Conservation (phyloP, 2,797 vertebrate species). For the Nyctalus aviator region DNA sequence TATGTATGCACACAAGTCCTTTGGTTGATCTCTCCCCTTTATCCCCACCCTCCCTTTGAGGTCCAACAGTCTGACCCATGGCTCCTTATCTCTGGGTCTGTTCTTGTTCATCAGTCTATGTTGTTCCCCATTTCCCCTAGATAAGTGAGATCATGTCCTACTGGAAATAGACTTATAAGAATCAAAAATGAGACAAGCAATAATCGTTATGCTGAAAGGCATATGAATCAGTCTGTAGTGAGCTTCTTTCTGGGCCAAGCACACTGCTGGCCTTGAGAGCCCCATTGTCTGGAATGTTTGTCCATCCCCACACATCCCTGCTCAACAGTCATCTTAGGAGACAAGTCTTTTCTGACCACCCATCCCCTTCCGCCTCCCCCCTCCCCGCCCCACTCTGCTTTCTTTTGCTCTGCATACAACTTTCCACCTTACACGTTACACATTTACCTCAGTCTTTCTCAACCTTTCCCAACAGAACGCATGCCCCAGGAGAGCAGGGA, state of each 20-base stretch:
- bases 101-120: no score
- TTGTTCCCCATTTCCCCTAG: no score
- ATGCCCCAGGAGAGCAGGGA: background rate
- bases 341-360: background rate
- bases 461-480: background rate
- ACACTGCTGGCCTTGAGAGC: background rate
- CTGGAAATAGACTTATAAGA: no score
- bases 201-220: no score
- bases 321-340: background rate
- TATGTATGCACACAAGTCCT: no score
- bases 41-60: no score
- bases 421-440: background rate
- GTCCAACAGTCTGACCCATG: no score
- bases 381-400: background rate
- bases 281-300: background rate
- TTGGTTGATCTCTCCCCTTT: no score
- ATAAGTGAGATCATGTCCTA: no score
- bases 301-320: background rate
- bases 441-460: background rate
- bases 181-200: no score
- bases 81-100: no score
- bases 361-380: background rate
- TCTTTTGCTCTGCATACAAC: background rate
- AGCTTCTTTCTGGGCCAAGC: background rate
- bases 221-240: no score